Base-by-base conservation (phyloP, 2,113 vertebrate species). In the Globicephala melas region DNA sequence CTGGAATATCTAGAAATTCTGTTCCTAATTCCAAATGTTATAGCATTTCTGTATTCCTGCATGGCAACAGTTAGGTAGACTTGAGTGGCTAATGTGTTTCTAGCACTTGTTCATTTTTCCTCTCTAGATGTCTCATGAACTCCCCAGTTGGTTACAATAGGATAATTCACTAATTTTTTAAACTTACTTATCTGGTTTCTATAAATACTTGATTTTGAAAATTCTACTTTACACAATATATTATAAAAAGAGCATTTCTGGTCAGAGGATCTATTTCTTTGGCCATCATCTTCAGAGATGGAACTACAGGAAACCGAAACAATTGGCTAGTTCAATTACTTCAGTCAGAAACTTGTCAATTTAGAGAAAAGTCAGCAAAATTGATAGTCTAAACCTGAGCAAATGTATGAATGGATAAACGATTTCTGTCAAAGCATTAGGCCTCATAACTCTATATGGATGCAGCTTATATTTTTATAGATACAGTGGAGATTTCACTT, bases 321-420 rank as follows among this genome's bases (percentile, higher is more conserved):
- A 96, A 60, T 25, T 84, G 36, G 0, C 53, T 67, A 65, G 7
- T 47, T 91, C 26, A 77, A 6, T 88, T 91, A 89, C 23, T 62
- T 71, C 18, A 85, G 36, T 86, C 26, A 95, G 86, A 89, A 85
- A 41, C 33, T 76, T 88, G 74, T 47, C 47, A 73, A 79, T 89
- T 76, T 91, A 76, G 67, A 82, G 55, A 92, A 73, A 96, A 95
- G 38, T 79, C 62, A 79, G n/a, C 13, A 82, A 89, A 96, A 58
- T 41, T 74, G n/a, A 86, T 50, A 87, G 74, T 47, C 6, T 91
- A 89, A 50, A 62, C 55, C 67, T 2, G 26, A 83, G 18, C 31
- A 89, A 65, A 71, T 67, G 36, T 92, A 80, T 91, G 28, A 63
- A 76, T 62, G 76, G 38, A 55, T 95, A 80, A 77, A 73, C 25